A percentile compares a stretch with the other conserved stretches of the same genome.
These are phyloP conservation scores for Atta texana DNA, from an alignment of 1,140 invertebrate species.

Conservation along the genomic window DNA sequence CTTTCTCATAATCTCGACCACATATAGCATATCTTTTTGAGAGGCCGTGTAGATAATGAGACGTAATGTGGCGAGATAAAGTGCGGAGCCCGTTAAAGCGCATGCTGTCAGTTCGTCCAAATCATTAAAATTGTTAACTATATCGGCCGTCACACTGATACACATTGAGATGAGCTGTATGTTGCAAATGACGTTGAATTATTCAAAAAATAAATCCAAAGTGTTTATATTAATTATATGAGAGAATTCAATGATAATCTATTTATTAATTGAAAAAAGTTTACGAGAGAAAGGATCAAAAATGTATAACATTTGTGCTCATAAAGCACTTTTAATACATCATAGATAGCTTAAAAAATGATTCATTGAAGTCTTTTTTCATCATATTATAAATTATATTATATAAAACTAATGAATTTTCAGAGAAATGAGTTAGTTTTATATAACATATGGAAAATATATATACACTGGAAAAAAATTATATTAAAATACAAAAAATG, in stretches of 20 bases:
- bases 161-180: slow-evolving; percentile 37
- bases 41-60: slow-evolving; percentile 65
- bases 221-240: not conserved
- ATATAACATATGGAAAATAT: too few relatives aligned
- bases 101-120: slow-evolving; percentile 77
- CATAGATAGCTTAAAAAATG: too few relatives aligned
- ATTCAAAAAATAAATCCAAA: not conserved
- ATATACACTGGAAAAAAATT: too few relatives aligned
- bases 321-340: too few relatives aligned
- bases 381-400: too few relatives aligned
- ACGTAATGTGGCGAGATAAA: slow-evolving; percentile 70
- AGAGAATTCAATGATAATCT: not conserved
- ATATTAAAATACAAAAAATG: too few relatives aligned
- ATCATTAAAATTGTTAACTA: slow-evolving; percentile 66
- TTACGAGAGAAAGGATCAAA: not conserved
- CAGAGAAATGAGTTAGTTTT: too few relatives aligned
- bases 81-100: slow-evolving; percentile 62
- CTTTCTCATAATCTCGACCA: slow-evolving; percentile 74
- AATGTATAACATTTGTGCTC: too few relatives aligned
- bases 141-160: slow-evolving; percentile 50
- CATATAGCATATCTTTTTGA: slow-evolving; percentile 71
- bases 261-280: not conserved
- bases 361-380: too few relatives aligned
- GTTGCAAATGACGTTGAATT: not conserved
- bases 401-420: too few relatives aligned